Conservation (phyloP, 2,888 invertebrate genomes). For the Drepanosiphum platanoidis region DNA sequence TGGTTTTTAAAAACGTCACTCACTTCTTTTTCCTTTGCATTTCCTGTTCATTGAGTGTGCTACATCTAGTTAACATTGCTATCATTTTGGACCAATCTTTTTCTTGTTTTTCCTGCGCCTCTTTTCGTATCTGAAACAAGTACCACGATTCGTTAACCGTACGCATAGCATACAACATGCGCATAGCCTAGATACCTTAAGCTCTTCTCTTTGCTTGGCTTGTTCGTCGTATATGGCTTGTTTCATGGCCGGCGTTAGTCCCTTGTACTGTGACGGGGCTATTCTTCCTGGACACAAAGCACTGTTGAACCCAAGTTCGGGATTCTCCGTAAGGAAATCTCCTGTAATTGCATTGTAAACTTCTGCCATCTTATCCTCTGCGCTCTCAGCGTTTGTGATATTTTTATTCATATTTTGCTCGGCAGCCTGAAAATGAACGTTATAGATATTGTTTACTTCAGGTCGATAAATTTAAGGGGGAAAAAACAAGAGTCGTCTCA, state of each 20-base stretch:
- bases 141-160: conserved; percentile 68
- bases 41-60: not conserved
- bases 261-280: conserved; percentile 80
- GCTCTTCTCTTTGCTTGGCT: not conserved
- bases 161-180: conserved; percentile 77
- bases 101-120: not conserved
- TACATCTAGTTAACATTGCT: not conserved
- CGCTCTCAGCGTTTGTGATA: conserved; percentile 66
- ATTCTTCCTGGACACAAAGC: conserved; percentile 79
- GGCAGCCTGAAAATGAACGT: conserved; percentile 19
- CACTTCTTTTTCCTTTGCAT: not conserved
- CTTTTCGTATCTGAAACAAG: not conserved
- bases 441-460: not conserved
- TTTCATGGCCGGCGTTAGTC: conserved; percentile 82
- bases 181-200: conserved; percentile 73
- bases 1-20: not conserved
- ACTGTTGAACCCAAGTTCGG: conserved; percentile 78
- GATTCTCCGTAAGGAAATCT: conserved; percentile 89
- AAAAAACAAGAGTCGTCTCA: conserved; percentile 68
- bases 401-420: conserved; percentile 63
- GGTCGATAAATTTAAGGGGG: not conserved
- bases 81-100: not conserved
- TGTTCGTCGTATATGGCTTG: conserved; percentile 70
- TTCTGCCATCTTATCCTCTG: conserved; percentile 74
- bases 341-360: conserved; percentile 84